These are phyloP conservation scores for Hoplostethus atlanticus DNA, from an alignment of 2,797 vertebrate genomes.

Conservation along the genomic window DNA sequence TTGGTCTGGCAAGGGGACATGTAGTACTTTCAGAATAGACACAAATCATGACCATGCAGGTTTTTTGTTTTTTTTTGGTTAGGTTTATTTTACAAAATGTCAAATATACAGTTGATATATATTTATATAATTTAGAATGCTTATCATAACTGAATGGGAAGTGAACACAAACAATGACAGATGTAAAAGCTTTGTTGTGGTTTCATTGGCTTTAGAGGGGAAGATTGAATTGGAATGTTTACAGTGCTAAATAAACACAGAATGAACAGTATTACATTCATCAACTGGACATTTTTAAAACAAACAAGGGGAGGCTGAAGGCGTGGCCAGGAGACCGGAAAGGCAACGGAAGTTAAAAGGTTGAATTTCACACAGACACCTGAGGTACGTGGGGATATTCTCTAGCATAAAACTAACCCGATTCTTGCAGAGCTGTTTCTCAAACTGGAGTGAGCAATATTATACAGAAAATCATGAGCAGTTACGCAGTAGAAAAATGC, in stretches of 20 bases:
- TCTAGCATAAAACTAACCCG: conserved; percentile 37
- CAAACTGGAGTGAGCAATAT: conserved; percentile 31
- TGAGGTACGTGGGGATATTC: conserved; percentile 47
- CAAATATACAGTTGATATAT: conserved; percentile 86
- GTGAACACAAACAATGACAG: conserved; percentile 60
- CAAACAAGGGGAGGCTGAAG: conserved; percentile 23
- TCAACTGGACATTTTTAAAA: conserved; percentile 67
- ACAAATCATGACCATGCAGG: background rate
- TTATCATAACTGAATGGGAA: conserved; percentile 67
- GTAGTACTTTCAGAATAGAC: background rate
- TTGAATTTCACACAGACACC: conserved; percentile 27
- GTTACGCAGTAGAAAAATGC: conserved; percentile 14
- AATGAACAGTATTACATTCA: conserved; percentile 85
- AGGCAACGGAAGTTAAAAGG: conserved; percentile 20
- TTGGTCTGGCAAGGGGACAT: background rate
- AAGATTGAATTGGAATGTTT: conserved; percentile 73
- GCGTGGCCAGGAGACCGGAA: conserved; percentile 23
- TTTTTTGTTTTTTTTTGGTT: conserved; percentile 65
- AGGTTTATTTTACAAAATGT: conserved; percentile 84
- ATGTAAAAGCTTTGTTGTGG: conserved; percentile 64
- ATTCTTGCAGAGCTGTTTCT: conserved; percentile 28
- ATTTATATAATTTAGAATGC: conserved; percentile 84
- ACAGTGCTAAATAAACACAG: conserved; percentile 83
- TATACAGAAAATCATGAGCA: conserved; percentile 8
- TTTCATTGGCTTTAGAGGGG: conserved; percentile 52